Evolutionary conservation across 2,888 invertebrate genomes (phyloP), one percentile per base, ranked within the genome.

Genomic region (Oscheius onirici): DNA sequence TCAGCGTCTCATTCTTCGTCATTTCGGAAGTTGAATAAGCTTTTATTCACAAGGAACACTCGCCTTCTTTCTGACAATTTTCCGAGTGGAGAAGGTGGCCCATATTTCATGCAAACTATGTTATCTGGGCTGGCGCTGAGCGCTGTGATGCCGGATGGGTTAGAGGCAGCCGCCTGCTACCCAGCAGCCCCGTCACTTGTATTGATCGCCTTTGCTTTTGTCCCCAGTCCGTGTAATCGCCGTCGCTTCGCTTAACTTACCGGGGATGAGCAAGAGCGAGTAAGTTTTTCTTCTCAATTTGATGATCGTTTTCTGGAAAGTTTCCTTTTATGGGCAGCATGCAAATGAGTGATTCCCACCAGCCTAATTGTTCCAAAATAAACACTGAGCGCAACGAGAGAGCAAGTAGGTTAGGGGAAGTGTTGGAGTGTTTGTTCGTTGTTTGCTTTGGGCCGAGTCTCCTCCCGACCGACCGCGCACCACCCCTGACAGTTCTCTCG

Each of bases 191-290:
- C 69, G 52, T 60, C 69, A 60, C 28, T 52, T 52, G 49, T 69
- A 69, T 69, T 49, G 69, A 69, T 69, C 51, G 69, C 51, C 60
- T 34, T 34, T 60, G 69, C 34, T 69, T 55, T 66, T 46, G 63
- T 66, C 66, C 34, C 34, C 34, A 34, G 34, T 34, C 55, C 66
- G 66, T 66, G 54, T 55, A 66, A 51, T 66, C 40, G 66, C 54
- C 54, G 65, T 44, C 49, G 40, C 52, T 54, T 55, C 66, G 41
- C 41, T 51, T 24, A 17, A 15, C 52, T 43, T n/a, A 26, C n/a
- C 22, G 10, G 55, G n/a, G 34, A 70, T 70, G 70, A 70, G 63
- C 55, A 70, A 70, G 52, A 70, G 63, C 63, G 70, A 70, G 70
- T 70, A 54, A 63, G 70, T 70, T 41, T 26, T 54, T 8, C 28